Conservation (phyloP, 1,140 invertebrate genomes). For the Procambarus clarkii region DNA sequence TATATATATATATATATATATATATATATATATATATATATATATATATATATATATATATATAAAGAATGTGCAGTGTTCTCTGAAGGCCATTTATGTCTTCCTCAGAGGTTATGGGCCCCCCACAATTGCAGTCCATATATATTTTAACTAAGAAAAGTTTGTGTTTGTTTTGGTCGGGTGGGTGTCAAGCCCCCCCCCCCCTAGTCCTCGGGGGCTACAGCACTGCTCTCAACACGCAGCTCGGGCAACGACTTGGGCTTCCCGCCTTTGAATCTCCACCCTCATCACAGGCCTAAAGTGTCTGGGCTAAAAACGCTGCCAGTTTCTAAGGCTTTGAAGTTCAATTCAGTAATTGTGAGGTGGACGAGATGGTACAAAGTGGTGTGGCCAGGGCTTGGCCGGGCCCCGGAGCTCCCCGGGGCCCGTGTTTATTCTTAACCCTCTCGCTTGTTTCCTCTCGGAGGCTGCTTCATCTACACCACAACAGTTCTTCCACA, state of each 20-base stretch:
- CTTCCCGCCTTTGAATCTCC: constrained; percentile 8
- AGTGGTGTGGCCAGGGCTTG: background rate
- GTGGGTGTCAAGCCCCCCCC: background rate
- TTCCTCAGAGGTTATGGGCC: too few species aligned
- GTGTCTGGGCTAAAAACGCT: background rate
- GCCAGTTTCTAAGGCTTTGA: background rate
- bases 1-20: too few species aligned
- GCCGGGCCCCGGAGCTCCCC: background rate
- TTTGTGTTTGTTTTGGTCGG: background rate
- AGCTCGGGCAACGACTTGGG: background rate
- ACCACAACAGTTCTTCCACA: too few species aligned
- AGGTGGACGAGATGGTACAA: background rate
- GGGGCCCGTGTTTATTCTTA: background rate
- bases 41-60: too few species aligned
- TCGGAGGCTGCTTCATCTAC: too few species aligned
- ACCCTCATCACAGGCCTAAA: background rate
- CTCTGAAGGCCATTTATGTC: too few species aligned
- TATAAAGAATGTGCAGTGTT: too few species aligned
- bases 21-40: too few species aligned
- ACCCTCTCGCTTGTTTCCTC: too few species aligned
- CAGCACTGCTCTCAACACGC: background rate
- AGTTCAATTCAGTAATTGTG: background rate
- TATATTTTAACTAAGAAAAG: background rate
- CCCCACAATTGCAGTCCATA: background rate
- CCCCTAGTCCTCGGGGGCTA: background rate